Base-by-base conservation (phyloP, 2,797 vertebrate genomes). In the Acanthurus lineatus region DNA sequence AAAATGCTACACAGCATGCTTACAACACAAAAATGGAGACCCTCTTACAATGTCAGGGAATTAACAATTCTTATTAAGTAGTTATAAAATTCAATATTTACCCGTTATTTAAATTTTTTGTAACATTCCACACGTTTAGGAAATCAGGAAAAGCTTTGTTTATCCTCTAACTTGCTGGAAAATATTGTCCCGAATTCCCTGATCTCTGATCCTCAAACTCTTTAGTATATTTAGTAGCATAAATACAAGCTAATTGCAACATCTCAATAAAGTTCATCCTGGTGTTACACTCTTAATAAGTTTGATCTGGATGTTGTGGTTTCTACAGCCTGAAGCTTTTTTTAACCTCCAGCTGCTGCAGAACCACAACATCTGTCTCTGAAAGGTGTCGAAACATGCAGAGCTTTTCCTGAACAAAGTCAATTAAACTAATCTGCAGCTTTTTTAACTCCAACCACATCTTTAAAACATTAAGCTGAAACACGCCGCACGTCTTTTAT, bases 381-480 rank as follows among this genome's bases (percentile, higher is more conserved):
- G 19, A 68, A 81, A 86, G 62, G 47, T 67, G 66, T 60, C 14
- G 10, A 71, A 54, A 47, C 78, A 70, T 0, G 42, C 66, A 35
- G 77, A 84, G 70, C 28, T 11, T 67, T 71, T 79, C 63, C 56
- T 47, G 17, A 60, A 67, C 52, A 52, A 32, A 78, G 71, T 83
- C 38, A 20, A 71, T 86, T 62, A 87, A 86, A 81, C 45, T 0
- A 14, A 61, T 53, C 79, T 57, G 61, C 9, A 14, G 79, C 57
- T 28, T 81, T 82, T 77, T 20, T 2, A 57, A 40, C 40, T 66
- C 56, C 38, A 42, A 65, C 67, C 76, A 64, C 86, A 78, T 79
- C 81, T 85, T 85, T 78, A 54, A 80, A 76, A 47, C 72, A 49
- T 79, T 69, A 68, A 57, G 20, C 45, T 10, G 1, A 72, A 80